These are phyloP conservation scores for Drepana arcuata DNA, from an alignment of 1,140 invertebrate species.

Conservation along the genomic window DNA sequence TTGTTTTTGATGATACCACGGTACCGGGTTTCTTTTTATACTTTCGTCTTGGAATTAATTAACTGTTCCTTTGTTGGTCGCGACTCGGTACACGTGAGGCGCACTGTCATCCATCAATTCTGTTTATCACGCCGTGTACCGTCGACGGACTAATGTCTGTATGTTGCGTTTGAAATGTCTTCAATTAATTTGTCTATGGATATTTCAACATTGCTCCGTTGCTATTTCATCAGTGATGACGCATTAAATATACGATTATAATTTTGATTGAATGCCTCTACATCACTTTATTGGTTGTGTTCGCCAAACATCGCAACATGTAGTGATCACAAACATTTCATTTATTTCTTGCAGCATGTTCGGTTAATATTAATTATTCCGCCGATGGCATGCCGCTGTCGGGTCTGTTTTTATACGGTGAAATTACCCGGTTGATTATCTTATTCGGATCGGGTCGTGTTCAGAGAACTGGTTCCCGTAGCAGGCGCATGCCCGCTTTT, in stretches of 20 bases:
- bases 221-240: conserved; percentile 37
- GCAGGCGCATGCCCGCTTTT: conserved; percentile 47
- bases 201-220: conserved; percentile 37
- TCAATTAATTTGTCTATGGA: conserved; percentile 52
- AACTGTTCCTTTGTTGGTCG: conserved; percentile 49
- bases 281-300: too few species aligned
- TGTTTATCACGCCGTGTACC: conserved; percentile 43
- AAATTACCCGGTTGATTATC: conserved; percentile 57
- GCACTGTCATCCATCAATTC: conserved; percentile 59
- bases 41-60: conserved; percentile 59
- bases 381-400: conserved; percentile 24
- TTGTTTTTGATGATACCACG: conserved; percentile 22
- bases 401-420: conserved; percentile 35
- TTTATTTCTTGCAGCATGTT: not conserved
- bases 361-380: conserved; percentile 36
- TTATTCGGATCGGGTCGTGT: conserved; percentile 45
- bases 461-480: conserved; percentile 38
- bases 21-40: conserved; percentile 33
- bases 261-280: conserved; percentile 25
- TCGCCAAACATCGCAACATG: too few species aligned
- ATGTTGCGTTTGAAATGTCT: conserved; percentile 30
- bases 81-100: conserved; percentile 20
- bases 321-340: too few species aligned
- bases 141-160: conserved; percentile 21
- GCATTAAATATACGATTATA: too few species aligned